Conservation (phyloP, 2,888 invertebrate species). For the Cephus runcator region DNA sequence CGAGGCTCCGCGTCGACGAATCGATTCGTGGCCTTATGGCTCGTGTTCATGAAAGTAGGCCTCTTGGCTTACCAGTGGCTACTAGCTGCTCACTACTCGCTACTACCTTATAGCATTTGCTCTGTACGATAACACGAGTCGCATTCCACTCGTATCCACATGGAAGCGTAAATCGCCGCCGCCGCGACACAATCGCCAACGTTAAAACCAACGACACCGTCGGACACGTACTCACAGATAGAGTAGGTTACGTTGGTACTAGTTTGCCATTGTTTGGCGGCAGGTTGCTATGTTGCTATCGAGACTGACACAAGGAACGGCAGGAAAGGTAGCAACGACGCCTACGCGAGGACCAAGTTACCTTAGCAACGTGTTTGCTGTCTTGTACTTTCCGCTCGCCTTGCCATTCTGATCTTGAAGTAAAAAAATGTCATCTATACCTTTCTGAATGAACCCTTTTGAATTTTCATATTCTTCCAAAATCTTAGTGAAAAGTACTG, state of each 20-base stretch:
- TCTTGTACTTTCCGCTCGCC: not conserved
- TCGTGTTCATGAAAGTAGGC: not conserved
- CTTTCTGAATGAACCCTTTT: not conserved
- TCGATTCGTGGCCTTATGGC: not conserved
- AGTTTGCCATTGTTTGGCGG: slow-evolving; percentile 19
- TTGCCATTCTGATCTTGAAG: not conserved
- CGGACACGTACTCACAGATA: not conserved
- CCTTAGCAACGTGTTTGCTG: not conserved
- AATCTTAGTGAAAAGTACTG: not conserved
- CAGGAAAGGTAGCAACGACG: not conserved
- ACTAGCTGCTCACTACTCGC: not conserved
- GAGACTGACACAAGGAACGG: slow-evolving; percentile 25
- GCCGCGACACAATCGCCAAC: not conserved
- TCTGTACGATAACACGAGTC: not conserved
- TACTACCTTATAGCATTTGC: not conserved
- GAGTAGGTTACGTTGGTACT: slow-evolving; percentile 24
- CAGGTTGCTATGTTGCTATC: slow-evolving; percentile 32
- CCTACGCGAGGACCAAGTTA: not conserved
- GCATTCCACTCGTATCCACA: not conserved
- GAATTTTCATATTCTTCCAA: not conserved
- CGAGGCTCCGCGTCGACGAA: not conserved
- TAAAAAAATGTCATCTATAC: not conserved
- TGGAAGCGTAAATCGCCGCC: not conserved
- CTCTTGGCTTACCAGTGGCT: not conserved
- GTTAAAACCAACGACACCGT: not conserved